phyloP scores from a whole-genome alignment of 2,797 vertebrate species.

The Enteromius paludinosus region DNA sequence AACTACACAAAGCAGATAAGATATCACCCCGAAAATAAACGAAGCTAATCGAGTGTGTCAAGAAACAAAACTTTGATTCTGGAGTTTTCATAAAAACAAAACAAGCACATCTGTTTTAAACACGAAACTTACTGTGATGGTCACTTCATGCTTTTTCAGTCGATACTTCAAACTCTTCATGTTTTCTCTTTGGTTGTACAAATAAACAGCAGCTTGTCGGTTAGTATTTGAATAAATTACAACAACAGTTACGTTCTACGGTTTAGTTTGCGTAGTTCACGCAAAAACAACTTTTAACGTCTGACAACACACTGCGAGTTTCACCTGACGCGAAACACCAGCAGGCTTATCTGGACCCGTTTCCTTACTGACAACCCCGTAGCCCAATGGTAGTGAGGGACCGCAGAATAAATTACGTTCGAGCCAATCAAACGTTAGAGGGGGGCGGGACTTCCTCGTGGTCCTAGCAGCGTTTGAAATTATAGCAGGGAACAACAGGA shows the following conservation, averaged over 20 bases:
- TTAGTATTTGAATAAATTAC: not conserved
- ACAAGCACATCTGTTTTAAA: slow-evolving; percentile 31
- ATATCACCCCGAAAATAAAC: not conserved
- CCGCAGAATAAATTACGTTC: not conserved
- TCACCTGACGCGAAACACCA: slow-evolving; percentile 80
- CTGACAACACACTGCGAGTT: slow-evolving; percentile 66
- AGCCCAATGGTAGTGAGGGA: slow-evolving; percentile 63
- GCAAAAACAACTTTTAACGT: slow-evolving; percentile 58
- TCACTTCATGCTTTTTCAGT: slow-evolving; percentile 87
- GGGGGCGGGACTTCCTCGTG: slow-evolving; percentile 78
- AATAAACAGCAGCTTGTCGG: not conserved
- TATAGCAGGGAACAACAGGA: slow-evolving; percentile 64
- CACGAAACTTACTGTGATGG: slow-evolving; percentile 81
- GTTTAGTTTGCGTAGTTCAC: slow-evolving; percentile 12
- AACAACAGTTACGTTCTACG: not conserved
- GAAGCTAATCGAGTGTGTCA: not conserved
- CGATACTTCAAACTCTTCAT: slow-evolving; percentile 89
- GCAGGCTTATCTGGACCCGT: slow-evolving; percentile 55
- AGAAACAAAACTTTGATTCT: not conserved
- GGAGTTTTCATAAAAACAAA: not conserved
- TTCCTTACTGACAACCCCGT: slow-evolving; percentile 51
- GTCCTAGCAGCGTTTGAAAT: slow-evolving; percentile 46
- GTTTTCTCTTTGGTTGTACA: slow-evolving; percentile 40
- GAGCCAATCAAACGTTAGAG: slow-evolving; percentile 62
- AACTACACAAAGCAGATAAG: not conserved